phyloP scores from a whole-genome alignment of 2,797 vertebrate species.

The Brachymystax lenok region DNA sequence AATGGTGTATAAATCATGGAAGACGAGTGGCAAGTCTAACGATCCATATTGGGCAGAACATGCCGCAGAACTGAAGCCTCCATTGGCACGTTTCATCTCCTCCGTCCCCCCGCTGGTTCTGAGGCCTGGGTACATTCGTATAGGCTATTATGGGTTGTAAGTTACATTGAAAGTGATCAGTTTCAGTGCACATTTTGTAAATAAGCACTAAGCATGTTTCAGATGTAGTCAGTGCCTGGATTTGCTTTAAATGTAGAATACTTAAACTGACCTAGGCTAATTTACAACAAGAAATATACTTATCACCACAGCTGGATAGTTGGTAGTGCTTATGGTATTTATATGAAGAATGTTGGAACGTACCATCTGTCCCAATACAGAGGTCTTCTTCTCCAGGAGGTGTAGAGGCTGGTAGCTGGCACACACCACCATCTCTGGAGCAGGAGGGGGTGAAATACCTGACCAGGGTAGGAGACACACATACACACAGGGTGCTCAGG shows the following conservation, averaged over 20 bases:
- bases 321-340: constrained; percentile 58
- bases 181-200: not conserved
- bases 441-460: constrained; percentile 28
- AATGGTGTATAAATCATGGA: no score
- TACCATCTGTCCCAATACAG: constrained; percentile 82
- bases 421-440: constrained; percentile 72
- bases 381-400: constrained; percentile 76
- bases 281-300: not conserved
- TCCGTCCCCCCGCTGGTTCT: no score
- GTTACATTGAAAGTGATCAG: not conserved
- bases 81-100: no score
- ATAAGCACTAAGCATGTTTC: not conserved
- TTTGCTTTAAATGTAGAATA: no score
- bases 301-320: constrained; percentile 16
- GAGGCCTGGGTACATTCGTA: not conserved
- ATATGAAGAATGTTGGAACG: constrained; percentile 74
- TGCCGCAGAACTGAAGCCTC: no score
- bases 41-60: no score
- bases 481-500: not conserved
- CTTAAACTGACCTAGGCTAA: no score
- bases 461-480: constrained; percentile 23
- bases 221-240: not conserved
- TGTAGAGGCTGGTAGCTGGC: constrained; percentile 71
- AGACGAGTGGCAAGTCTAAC: no score
- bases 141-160: not conserved